phyloP scores from a whole-genome alignment of 2,888 invertebrate species.

The Rotaria sp. region DNA sequence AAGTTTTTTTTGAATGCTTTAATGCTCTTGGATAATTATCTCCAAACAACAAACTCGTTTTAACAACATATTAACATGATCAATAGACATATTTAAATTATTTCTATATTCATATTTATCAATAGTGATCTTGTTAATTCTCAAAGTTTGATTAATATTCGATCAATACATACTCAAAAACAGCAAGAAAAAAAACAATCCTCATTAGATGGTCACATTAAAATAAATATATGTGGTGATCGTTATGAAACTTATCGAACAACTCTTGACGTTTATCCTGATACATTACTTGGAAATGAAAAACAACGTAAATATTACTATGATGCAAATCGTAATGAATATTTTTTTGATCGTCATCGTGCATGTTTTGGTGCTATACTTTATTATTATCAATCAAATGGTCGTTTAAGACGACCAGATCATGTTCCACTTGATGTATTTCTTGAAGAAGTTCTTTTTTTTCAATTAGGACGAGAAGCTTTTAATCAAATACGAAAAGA shows the following conservation, averaged over 20 bases:
- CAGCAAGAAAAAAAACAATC: not conserved
- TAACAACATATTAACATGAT: not conserved
- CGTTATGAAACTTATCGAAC: constrained; percentile 52
- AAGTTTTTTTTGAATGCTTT: not conserved
- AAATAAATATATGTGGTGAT: constrained; percentile 50
- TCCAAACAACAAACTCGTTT: not conserved
- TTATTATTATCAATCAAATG: constrained; percentile 55
- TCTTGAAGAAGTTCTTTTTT: constrained; percentile 56
- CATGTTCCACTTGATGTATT: constrained; percentile 57
- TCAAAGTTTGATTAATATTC: not conserved
- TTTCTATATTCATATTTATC: not conserved
- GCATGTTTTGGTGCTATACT: constrained; percentile 52
- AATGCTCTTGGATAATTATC: not conserved
- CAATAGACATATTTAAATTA: not conserved
- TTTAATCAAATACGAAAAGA: constrained; percentile 6
- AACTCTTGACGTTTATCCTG: constrained; percentile 50
- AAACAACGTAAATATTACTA: constrained; percentile 47
- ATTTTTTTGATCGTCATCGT: constrained; percentile 52
- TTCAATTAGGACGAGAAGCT: constrained; percentile 52
- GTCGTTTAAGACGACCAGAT: constrained; percentile 55
- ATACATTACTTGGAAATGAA: constrained; percentile 50
- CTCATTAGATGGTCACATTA: not conserved
- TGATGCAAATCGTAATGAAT: constrained; percentile 49
- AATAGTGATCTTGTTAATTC: not conserved
- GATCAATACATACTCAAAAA: not conserved